Evolutionary conservation across 2,797 vertebrate species (phyloP).

Genomic region (Hippocampus kuda): DNA sequence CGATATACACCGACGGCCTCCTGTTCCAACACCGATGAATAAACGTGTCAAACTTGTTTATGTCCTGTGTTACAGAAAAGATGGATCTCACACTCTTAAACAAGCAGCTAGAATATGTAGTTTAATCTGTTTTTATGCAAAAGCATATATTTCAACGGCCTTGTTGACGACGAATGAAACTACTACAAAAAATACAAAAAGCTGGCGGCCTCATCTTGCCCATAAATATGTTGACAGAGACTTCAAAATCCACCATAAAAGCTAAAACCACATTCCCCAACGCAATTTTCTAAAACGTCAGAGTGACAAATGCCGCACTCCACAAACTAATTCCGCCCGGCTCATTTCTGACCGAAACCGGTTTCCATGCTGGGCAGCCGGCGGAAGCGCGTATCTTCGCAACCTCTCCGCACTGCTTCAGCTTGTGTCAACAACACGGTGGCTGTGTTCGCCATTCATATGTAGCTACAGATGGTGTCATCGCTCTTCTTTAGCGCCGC

Average conservation of each 20-base stretch:
- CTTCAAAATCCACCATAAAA: conserved; percentile 2
- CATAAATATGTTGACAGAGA: background rate
- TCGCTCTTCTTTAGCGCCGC: conserved; percentile 59
- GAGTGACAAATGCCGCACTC: conserved; percentile 47
- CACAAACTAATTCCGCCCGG: conserved; percentile 35
- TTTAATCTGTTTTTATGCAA: background rate
- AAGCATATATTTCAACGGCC: background rate
- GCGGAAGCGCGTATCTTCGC: conserved; percentile 52
- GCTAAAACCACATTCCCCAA: conserved; percentile 7
- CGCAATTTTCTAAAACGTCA: conserved; percentile 52
- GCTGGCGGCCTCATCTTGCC: background rate
- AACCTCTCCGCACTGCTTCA: conserved; percentile 62
- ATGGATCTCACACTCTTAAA: background rate
- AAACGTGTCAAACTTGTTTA: too few species aligned
- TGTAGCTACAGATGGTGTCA: conserved; percentile 60
- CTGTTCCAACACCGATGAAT: too few species aligned
- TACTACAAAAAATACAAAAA: background rate
- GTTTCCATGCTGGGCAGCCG: conserved; percentile 39
- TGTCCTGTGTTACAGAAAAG: too few species aligned
- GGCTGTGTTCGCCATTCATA: conserved; percentile 62
- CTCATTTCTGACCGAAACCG: conserved; percentile 43
- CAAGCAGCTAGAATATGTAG: background rate
- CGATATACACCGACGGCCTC: background rate
- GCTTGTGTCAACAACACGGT: conserved; percentile 58
- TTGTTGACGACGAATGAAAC: background rate